These are phyloP conservation scores for Tribolium castaneum DNA, from an alignment of 1,140 invertebrate genomes.

Conservation along the genomic window DNA sequence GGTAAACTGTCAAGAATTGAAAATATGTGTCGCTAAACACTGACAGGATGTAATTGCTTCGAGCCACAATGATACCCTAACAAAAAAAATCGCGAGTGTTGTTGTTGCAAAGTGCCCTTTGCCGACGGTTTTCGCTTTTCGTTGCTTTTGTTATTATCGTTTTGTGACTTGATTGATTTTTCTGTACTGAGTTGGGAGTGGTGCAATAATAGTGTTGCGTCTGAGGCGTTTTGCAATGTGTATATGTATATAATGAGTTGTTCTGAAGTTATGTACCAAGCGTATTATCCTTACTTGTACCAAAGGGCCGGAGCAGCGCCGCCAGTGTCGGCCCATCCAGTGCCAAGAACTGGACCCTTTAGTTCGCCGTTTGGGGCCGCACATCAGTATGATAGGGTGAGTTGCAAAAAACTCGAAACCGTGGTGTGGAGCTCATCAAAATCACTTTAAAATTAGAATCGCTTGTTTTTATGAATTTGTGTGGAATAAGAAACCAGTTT, in stretches of 20 bases:
- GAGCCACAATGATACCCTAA: not conserved
- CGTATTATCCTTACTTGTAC: conserved; percentile 70
- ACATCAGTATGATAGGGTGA: conserved; percentile 68
- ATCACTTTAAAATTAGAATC: not conserved
- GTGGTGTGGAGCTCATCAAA: not conserved
- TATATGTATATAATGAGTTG: conserved; percentile 67
- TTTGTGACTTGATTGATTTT: conserved; percentile 5
- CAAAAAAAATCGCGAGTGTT: not conserved
- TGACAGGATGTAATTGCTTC: conserved; percentile 3
- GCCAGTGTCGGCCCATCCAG: conserved; percentile 62
- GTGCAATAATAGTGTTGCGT: conserved; percentile 36
- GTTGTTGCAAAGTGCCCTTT: not conserved
- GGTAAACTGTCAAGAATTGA: conserved; percentile 5
- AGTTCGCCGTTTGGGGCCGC: conserved; percentile 62
- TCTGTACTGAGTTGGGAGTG: not conserved
- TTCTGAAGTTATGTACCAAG: conserved; percentile 71
- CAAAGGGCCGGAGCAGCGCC: conserved; percentile 65
- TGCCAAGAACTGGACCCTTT: conserved; percentile 62
- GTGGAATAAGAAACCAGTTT: not conserved
- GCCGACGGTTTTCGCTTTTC: conserved; percentile 4
- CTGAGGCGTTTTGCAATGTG: conserved; percentile 52
- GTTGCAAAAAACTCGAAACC: conserved; percentile 29
- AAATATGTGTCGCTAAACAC: not conserved
- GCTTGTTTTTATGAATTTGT: not conserved
- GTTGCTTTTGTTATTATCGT: conserved; percentile 3